Evolutionary conservation across 2,888 invertebrate species (phyloP).

Genomic region (Aphidoletes aphidimyza): DNA sequence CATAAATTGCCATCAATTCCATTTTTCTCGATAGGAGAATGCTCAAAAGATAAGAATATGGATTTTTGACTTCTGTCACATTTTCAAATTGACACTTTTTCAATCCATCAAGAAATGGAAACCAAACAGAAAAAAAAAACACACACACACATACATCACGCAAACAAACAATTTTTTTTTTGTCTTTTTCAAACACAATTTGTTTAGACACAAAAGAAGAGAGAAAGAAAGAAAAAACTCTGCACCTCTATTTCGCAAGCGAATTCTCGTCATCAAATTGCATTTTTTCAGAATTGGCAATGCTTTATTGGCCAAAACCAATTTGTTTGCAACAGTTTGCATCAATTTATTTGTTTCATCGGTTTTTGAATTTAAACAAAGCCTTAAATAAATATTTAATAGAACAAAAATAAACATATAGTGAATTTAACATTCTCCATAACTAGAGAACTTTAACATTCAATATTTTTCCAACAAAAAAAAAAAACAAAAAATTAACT

Average conservation of each 20-base stretch:
- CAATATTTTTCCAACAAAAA: background rate
- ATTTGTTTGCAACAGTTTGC: too few relatives aligned
- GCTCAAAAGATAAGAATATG: background rate
- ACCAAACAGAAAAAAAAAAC: too few relatives aligned
- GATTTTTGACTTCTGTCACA: background rate
- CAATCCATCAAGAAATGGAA: too few relatives aligned
- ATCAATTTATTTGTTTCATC: background rate
- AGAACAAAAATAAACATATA: too few relatives aligned
- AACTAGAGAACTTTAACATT: too few relatives aligned
- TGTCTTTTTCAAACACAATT: too few relatives aligned
- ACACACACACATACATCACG: too few relatives aligned
- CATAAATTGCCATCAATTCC: background rate
- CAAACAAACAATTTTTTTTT: too few relatives aligned
- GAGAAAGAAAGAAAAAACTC: background rate
- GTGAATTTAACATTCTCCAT: too few relatives aligned
- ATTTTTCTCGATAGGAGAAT: conserved; percentile 32
- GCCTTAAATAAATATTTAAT: background rate
- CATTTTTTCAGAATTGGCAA: background rate
- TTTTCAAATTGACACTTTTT: too few relatives aligned
- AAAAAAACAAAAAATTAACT: background rate
- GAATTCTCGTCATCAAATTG: background rate
- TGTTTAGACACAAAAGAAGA: too few relatives aligned
- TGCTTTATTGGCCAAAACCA: too few relatives aligned
- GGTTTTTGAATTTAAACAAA: background rate
- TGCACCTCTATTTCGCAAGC: background rate